A percentile compares a stretch with the other conserved stretches of the same genome.
phyloP scores from a whole-genome alignment of 30 jellyfish, hydroid and myxozoan species.

The Mastigias papua region DNA sequence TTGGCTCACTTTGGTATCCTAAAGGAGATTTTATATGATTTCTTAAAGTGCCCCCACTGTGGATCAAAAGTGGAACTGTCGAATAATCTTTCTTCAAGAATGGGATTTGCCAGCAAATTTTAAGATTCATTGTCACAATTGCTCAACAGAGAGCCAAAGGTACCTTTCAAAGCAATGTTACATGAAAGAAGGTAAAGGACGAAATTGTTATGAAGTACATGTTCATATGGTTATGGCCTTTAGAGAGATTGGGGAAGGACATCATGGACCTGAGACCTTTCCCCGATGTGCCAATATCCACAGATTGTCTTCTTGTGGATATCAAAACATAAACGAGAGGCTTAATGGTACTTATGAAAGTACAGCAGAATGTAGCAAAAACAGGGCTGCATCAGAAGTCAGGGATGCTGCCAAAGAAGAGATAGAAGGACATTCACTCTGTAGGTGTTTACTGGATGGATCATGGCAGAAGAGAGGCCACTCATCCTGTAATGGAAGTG shows the following conservation, averaged over 20 bases:
- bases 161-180: slow-evolving; percentile 9
- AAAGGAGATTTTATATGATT: neutral
- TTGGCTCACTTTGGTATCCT: slow-evolving; percentile 16
- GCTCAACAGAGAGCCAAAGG: slow-evolving; percentile 6
- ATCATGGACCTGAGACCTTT: slow-evolving; percentile 7
- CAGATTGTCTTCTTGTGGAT: neutral
- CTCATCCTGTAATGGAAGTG: slow-evolving; percentile 50
- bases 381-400: neutral
- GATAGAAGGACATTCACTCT: neutral
- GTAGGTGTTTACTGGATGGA: neutral
- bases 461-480: slow-evolving; percentile 1
- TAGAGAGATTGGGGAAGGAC: slow-evolving; percentile 7
- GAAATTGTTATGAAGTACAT: neutral
- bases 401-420: neutral
- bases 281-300: neutral
- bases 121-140: slow-evolving; percentile 7
- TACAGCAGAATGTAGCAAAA: neutral
- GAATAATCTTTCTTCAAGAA: neutral
- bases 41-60: neutral
- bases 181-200: neutral
- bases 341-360: slow-evolving; percentile 1
- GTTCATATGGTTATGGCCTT: neutral
- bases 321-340: neutral
- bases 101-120: slow-evolving; percentile 3
- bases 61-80: slow-evolving; percentile 3